Evolutionary conservation across 2,888 invertebrate species (phyloP).

Genomic region (Schizotus pectinicornis): DNA sequence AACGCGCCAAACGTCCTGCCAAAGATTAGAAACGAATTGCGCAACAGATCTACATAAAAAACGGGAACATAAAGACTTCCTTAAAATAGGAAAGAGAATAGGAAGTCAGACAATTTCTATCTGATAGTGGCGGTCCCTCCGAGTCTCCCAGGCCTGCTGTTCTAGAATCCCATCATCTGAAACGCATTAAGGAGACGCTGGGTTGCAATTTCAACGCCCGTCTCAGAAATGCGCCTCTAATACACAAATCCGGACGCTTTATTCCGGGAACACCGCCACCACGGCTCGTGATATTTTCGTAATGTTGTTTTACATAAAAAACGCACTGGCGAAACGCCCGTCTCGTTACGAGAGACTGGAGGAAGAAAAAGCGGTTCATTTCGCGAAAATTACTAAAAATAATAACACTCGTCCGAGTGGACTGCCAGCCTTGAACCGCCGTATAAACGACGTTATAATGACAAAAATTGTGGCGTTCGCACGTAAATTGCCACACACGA

Average conservation of each 20-base stretch:
- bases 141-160: conserved; percentile 38
- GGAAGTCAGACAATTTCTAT: conserved; percentile 41
- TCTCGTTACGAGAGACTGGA: no score
- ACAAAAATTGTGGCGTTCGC: conserved; percentile 9
- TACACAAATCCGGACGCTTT: conserved; percentile 24
- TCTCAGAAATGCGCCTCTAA: conserved; percentile 31
- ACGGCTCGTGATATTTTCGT: neutral
- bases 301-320: neutral
- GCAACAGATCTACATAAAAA: conserved; percentile 24
- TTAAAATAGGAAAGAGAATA: conserved; percentile 22
- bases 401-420: neutral
- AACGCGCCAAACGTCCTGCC: conserved; percentile 18
- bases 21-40: conserved; percentile 29
- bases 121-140: conserved; percentile 35
- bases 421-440: conserved; percentile 9
- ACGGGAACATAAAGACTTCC: conserved; percentile 16
- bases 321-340: neutral
- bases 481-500: conserved; percentile 9
- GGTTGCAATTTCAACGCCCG: conserved; percentile 40
- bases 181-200: conserved; percentile 45
- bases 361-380: no score
- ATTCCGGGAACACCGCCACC: conserved; percentile 1
- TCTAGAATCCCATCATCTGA: conserved; percentile 45
- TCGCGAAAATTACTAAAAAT: no score
- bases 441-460: conserved; percentile 16